These are phyloP conservation scores for Hipparchia sbordonii DNA, from an alignment of 2,888 invertebrate species.

Conservation along the genomic window DNA sequence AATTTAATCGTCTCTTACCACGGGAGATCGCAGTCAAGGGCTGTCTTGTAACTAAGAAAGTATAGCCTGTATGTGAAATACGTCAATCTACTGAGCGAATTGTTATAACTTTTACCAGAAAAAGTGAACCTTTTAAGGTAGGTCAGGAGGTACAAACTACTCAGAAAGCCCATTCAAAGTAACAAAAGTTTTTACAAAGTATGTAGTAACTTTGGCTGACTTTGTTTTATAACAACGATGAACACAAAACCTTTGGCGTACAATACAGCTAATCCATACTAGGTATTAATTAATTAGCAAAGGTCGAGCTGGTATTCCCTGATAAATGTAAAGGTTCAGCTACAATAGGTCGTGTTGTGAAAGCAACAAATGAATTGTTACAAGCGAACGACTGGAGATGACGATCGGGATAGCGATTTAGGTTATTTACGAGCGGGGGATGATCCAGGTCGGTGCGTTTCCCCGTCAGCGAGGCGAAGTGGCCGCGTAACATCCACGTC, in stretches of 20 bases:
- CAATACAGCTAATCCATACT: not conserved
- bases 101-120: too few relatives aligned
- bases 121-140: not conserved
- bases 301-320: not conserved
- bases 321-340: conserved; percentile 12
- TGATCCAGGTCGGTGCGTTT: conserved; percentile 73
- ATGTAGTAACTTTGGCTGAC: not conserved
- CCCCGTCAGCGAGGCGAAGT: conserved; percentile 53
- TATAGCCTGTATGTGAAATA: too few relatives aligned
- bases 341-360: conserved; percentile 20
- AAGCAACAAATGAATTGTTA: not conserved
- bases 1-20: too few relatives aligned
- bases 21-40: too few relatives aligned
- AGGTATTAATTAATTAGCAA: conserved; percentile 2
- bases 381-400: conserved; percentile 20
- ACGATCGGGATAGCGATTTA: conserved; percentile 27
- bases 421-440: conserved; percentile 55
- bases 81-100: too few relatives aligned
- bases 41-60: too few relatives aligned
- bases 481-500: conserved; percentile 3
- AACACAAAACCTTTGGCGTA: not conserved
- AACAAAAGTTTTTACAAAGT: conserved; percentile 1
- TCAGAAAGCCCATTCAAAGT: not conserved
- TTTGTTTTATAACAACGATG: conserved; percentile 7
- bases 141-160: not conserved